phyloP scores from a whole-genome alignment of 2,113 vertebrate genomes.

The Lamprotornis superbus region DNA sequence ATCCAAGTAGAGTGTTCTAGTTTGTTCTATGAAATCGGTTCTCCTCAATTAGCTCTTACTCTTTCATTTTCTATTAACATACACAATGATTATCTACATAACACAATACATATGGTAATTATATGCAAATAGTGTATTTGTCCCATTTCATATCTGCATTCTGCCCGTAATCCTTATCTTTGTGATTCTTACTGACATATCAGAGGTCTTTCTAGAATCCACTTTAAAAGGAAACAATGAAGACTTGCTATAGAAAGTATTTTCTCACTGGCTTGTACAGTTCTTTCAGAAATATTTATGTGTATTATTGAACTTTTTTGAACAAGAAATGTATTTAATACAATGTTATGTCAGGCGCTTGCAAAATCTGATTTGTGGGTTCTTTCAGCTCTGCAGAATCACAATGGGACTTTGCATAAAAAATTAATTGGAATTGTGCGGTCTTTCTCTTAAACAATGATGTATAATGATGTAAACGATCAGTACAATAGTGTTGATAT shows the following conservation, averaged over 20 bases:
- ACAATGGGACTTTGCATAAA: not conserved
- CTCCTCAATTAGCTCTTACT: not conserved
- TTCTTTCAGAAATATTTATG: not conserved
- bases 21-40: not conserved
- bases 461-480: not conserved
- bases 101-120: not conserved
- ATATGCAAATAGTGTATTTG: not conserved
- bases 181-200: not conserved
- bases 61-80: not conserved
- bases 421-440: not conserved
- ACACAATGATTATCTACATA: not conserved
- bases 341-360: not conserved
- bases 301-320: not conserved
- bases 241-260: not conserved
- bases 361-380: not conserved
- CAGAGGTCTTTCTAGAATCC: not conserved
- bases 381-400: not conserved
- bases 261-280: not conserved
- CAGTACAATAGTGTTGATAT: not conserved
- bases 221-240: not conserved
- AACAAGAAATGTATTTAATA: not conserved
- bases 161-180: not conserved
- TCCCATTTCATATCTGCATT: not conserved
- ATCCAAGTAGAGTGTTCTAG: not conserved
- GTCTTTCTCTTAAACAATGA: not conserved